These are phyloP conservation scores for Andrena bucephala DNA, from an alignment of 2,888 invertebrate genomes.

Conservation along the genomic window DNA sequence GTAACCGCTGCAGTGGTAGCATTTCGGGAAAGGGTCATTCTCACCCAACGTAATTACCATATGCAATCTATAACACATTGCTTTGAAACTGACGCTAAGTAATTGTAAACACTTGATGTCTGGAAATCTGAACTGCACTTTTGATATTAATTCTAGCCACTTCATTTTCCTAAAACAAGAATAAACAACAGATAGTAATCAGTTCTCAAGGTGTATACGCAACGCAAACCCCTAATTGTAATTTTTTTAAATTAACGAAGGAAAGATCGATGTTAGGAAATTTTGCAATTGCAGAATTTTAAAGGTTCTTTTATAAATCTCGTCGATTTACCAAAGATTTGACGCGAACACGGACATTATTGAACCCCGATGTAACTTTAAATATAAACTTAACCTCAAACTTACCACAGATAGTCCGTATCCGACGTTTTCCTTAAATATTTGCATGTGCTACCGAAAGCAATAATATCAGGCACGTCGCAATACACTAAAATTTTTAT, in stretches of 20 bases:
- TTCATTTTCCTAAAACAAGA: conserved; percentile 81
- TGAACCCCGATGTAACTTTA: conserved; percentile 36
- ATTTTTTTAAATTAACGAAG: background rate
- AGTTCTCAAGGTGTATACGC: background rate
- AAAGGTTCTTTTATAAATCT: background rate
- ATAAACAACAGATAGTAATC: background rate
- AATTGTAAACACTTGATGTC: conserved; percentile 82
- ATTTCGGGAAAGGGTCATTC: conserved; percentile 81
- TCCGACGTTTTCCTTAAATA: conserved; percentile 83
- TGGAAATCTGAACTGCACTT: conserved; percentile 83
- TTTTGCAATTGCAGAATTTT: background rate
- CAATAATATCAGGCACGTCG: conserved; percentile 84
- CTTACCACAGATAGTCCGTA: conserved; percentile 84
- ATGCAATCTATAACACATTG: conserved; percentile 83
- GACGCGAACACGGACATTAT: conserved; percentile 8
- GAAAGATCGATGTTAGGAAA: background rate
- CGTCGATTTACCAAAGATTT: conserved; percentile 13
- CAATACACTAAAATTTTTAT: conserved; percentile 84
- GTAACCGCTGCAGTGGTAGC: conserved; percentile 82
- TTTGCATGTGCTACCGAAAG: conserved; percentile 84
- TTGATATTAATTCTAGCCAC: conserved; percentile 82
- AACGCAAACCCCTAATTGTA: background rate
- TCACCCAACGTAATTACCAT: conserved; percentile 82
- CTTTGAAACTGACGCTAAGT: conserved; percentile 83
- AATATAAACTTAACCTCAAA: conserved; percentile 75